A percentile compares a stretch with the other conserved stretches of the same genome.
phyloP scores from a whole-genome alignment of 2,888 invertebrate species.

The Drosophila siamana region DNA sequence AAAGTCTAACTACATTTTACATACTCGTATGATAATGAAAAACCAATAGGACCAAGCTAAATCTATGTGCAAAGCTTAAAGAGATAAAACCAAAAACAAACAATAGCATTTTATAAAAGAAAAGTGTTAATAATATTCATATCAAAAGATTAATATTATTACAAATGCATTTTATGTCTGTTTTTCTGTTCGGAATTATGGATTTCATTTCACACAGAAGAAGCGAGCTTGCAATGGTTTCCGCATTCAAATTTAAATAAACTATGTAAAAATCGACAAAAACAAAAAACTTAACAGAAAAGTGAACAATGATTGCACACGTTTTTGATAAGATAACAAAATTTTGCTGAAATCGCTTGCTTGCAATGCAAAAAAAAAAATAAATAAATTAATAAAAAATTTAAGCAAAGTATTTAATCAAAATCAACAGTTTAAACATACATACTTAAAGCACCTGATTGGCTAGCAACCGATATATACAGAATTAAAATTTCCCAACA shows the following conservation, averaged over 20 bases:
- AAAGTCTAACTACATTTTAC: conserved; percentile 63
- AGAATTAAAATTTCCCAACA: conserved; percentile 28
- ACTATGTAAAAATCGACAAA: conserved; percentile 38
- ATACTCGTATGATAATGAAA: conserved; percentile 38
- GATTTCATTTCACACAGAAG: conserved; percentile 36
- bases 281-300: neutral
- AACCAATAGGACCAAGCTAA: conserved; percentile 77
- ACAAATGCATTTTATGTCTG: conserved; percentile 24
- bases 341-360: conserved; percentile 76
- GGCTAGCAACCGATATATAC: conserved; percentile 35
- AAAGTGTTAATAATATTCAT: conserved; percentile 32
- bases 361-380: conserved; percentile 56
- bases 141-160: conserved; percentile 27
- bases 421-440: conserved; percentile 46
- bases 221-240: conserved; percentile 84
- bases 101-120: conserved; percentile 63
- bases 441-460: conserved; percentile 46
- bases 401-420: conserved; percentile 52
- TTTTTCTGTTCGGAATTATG: conserved; percentile 17
- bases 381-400: no score
- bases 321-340: conserved; percentile 53
- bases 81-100: conserved; percentile 33
- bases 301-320: conserved; percentile 32
- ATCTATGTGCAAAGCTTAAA: conserved; percentile 60
- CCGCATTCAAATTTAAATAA: conserved; percentile 51